phyloP scores from a whole-genome alignment of 2,797 vertebrate species.

The Chelmon rostratus region DNA sequence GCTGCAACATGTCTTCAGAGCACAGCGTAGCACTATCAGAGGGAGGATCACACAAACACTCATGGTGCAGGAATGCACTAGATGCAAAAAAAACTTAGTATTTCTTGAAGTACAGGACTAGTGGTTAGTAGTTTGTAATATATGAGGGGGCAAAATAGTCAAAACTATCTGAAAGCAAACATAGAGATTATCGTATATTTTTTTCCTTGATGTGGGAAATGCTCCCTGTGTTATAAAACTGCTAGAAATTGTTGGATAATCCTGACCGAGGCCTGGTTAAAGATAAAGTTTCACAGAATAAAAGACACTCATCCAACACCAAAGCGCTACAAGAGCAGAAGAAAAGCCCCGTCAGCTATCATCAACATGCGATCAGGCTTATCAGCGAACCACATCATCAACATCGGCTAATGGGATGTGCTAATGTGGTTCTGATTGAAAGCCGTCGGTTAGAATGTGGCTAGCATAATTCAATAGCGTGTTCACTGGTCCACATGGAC shows the following conservation, averaged over 20 bases:
- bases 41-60: neutral
- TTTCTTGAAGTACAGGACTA: neutral
- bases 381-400: conserved; percentile 75
- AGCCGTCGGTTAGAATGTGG: conserved; percentile 62
- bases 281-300: neutral
- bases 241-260: neutral
- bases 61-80: neutral
- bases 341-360: conserved; percentile 32
- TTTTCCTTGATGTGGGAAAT: neutral
- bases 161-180: neutral
- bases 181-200: neutral
- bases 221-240: neutral
- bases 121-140: neutral
- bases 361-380: conserved; percentile 49
- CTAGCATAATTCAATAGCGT: conserved; percentile 60
- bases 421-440: conserved; percentile 76
- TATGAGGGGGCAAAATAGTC: neutral
- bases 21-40: neutral
- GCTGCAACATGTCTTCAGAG: conserved; percentile 13
- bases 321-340: conserved; percentile 16
- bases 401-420: conserved; percentile 62
- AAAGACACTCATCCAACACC: neutral
- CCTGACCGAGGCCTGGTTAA: neutral
- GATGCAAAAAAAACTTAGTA: neutral
- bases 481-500: conserved; percentile 43